Evolutionary conservation across 2,888 invertebrate genomes (phyloP), one percentile per base, ranked within the genome.

Genomic region (Aelia acuminata): DNA sequence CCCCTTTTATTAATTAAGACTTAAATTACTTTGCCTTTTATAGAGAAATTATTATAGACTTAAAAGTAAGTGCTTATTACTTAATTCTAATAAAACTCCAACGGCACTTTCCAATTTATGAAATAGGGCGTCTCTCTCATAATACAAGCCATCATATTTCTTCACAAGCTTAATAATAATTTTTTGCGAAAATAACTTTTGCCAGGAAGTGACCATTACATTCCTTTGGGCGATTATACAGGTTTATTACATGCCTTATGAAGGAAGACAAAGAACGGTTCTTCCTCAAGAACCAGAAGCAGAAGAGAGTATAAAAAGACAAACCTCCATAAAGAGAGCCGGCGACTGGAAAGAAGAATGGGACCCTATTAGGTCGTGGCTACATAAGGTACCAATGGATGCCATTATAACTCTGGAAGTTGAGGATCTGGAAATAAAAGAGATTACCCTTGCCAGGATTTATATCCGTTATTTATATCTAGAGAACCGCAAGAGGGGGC

Each of bases 331-430:
- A 80, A 80, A 80, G 80, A 80, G 80, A 80, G 80, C 43, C 80
- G 43, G 80, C 39, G 43, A 80, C 43, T 43, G 80, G 80, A 80
- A 80, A 80, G 80, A 80, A 80, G 80, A 80, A 80, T 80, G 43
- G 80, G 22, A 39, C 43, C 80, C 43, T 80, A 43, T 80, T 43
- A 47, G 43, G 80, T n/a, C 13, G 22, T 80, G 80, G 13, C 80
- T 80, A 80, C 43, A 80, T 80, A 80, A 80, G 80, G 80, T 47
- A n/a, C 43, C 80, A 80, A 80, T 80, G 80, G 80, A 39, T 43
- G 80, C 80, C 80, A 80, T 80, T 80, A 80, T 80, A 80, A 80
- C 80, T 80, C 80, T 80, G 80, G 43, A 47, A 80, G 80, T 80
- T 80, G 80, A 80, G 80, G 43, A 80, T 47, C 80, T 80, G 80